Evolutionary conservation across 2,113 vertebrate species (phyloP).

Genomic region (Prionailurus viverrinus): DNA sequence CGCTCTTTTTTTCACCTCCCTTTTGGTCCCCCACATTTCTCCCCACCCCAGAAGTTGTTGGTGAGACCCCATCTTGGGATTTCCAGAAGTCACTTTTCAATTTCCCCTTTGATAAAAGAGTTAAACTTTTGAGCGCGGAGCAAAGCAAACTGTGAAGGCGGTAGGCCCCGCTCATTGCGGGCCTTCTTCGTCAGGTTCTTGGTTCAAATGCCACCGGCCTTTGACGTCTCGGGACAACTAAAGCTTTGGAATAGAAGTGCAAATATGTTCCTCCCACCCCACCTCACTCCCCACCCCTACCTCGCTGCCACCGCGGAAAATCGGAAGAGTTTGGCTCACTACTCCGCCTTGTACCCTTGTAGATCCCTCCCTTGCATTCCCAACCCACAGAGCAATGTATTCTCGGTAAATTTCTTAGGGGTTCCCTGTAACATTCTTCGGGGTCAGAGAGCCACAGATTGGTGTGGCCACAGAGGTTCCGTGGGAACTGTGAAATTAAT

Average conservation of each 20-base stretch:
- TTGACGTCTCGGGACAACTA: neutral
- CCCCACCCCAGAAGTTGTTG: neutral
- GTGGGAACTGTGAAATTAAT: neutral
- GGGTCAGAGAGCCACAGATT: neutral
- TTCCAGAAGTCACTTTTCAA: constrained; percentile 72
- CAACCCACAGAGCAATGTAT: rapidly evolving
- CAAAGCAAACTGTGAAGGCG: neutral
- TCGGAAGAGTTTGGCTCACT: neutral
- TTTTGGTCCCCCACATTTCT: neutral
- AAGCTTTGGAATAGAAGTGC: neutral
- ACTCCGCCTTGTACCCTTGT: neutral
- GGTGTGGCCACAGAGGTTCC: no score
- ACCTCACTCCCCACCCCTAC: neutral
- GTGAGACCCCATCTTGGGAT: constrained; percentile 3
- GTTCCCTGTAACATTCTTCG: neutral
- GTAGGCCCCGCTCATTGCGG: rapidly evolving
- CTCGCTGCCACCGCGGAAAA: neutral
- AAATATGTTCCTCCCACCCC: neutral
- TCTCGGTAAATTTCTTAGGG: neutral
- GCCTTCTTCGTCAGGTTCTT: neutral
- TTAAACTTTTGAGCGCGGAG: constrained; percentile 49
- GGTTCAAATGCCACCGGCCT: constrained; percentile 9
- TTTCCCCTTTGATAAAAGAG: constrained; percentile 52
- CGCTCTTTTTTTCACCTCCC: neutral
- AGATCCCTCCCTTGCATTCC: neutral